A percentile compares a stretch with the other conserved stretches of the same genome.
phyloP scores from a whole-genome alignment of 2,113 vertebrate species.

The Atherinomorus stipes region DNA sequence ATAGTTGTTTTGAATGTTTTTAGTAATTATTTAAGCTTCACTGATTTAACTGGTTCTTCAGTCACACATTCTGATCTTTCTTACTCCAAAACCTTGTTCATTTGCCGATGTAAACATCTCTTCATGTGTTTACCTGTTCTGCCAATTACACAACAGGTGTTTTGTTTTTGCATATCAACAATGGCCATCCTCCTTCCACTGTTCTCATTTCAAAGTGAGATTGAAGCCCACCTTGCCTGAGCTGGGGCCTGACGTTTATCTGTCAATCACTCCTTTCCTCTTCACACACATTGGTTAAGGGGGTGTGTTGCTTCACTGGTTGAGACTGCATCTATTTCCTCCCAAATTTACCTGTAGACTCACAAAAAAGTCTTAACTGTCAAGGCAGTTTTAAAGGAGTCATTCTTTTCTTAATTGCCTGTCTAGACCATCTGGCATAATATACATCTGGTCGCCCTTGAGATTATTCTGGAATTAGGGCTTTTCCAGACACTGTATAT shows the following conservation, averaged over 20 bases:
- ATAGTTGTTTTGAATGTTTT: no score
- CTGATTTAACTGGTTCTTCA: not conserved
- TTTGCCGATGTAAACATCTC: constrained; percentile 11
- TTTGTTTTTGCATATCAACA: constrained; percentile 45
- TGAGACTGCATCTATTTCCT: constrained; percentile 24
- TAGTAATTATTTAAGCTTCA: no score
- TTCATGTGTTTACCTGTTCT: constrained; percentile 23
- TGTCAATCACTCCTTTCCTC: constrained; percentile 52
- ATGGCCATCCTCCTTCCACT: constrained; percentile 32
- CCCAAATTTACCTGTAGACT: not conserved
- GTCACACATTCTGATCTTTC: not conserved
- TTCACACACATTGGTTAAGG: not conserved
- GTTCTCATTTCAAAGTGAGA: constrained; percentile 42
- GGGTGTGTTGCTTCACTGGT: not conserved
- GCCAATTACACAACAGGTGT: constrained; percentile 30
- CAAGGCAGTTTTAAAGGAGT: not conserved
- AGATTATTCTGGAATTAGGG: not conserved
- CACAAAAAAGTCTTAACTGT: not conserved
- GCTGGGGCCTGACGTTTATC: constrained; percentile 26
- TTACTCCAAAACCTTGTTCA: not conserved
- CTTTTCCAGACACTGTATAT: constrained; percentile 30
- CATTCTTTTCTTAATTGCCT: not conserved
- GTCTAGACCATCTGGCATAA: not conserved
- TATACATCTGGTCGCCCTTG: not conserved
- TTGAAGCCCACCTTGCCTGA: constrained; percentile 33